phyloP scores from a whole-genome alignment of 2,113 vertebrate species.

The Mobula birostris region DNA sequence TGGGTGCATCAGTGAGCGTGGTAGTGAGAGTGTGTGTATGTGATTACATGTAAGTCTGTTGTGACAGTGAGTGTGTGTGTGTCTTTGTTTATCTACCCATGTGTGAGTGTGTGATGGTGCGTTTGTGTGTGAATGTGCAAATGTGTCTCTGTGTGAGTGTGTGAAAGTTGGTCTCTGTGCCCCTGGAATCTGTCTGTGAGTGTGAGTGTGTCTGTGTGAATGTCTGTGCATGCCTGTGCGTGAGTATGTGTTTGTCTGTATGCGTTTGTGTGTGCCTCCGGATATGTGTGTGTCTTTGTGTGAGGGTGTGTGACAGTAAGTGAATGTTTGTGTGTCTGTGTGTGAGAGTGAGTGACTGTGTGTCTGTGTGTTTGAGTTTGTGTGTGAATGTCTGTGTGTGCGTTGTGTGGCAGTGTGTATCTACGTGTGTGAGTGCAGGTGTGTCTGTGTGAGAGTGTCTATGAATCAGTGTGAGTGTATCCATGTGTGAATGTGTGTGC shows the following conservation, averaged over 20 bases:
- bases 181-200: background rate
- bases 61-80: background rate
- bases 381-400: background rate
- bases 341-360: background rate
- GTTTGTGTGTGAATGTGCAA: background rate
- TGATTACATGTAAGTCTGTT: background rate
- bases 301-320: background rate
- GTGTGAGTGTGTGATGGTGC: background rate
- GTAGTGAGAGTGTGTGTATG: too few relatives aligned
- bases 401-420: background rate
- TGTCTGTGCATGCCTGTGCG: background rate
- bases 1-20: background rate
- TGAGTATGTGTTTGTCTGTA: background rate
- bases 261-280: background rate
- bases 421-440: background rate
- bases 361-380: background rate
- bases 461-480: background rate
- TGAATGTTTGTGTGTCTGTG: background rate
- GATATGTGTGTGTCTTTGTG: background rate
- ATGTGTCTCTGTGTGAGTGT: background rate
- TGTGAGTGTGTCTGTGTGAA: background rate
- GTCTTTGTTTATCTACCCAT: background rate
- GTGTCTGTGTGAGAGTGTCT: background rate
- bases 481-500: background rate
- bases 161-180: too few relatives aligned